Evolutionary conservation across 2,797 vertebrate genomes (phyloP).

Genomic region (Australoheros facetus): DNA sequence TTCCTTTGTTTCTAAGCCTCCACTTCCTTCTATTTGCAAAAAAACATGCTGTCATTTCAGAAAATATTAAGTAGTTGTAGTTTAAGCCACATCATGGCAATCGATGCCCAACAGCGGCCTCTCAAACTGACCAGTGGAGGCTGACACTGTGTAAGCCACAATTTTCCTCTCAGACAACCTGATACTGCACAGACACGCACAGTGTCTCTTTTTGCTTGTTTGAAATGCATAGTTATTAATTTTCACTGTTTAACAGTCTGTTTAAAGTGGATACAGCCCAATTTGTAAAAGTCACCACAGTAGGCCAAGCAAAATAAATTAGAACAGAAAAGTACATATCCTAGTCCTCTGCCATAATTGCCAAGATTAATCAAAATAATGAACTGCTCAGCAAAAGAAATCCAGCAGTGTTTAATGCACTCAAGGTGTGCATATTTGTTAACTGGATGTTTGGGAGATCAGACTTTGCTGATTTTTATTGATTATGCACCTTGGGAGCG

Average conservation of each 20-base stretch:
- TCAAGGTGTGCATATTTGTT: constrained; percentile 54
- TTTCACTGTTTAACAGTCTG: constrained; percentile 63
- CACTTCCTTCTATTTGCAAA: constrained; percentile 25
- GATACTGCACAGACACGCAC: constrained; percentile 44
- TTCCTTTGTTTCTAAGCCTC: constrained; percentile 27
- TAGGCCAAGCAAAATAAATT: constrained; percentile 70
- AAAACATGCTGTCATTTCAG: not conserved
- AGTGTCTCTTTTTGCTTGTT: constrained; percentile 46
- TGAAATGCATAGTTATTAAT: constrained; percentile 62
- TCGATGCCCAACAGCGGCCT: constrained; percentile 28
- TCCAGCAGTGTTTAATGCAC: constrained; percentile 48
- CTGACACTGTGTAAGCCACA: constrained; percentile 37
- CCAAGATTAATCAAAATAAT: constrained; percentile 69
- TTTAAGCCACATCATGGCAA: constrained; percentile 32
- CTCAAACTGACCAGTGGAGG: constrained; percentile 15
- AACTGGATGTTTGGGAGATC: constrained; percentile 35
- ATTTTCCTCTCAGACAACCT: constrained; percentile 43
- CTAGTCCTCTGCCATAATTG: constrained; percentile 48
- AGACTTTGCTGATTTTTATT: constrained; percentile 21
- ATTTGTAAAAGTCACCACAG: constrained; percentile 58
- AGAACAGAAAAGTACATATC: constrained; percentile 45
- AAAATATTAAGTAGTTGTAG: constrained; percentile 23
- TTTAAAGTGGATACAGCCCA: constrained; percentile 60
- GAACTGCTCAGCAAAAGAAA: constrained; percentile 37
- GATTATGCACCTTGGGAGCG: constrained; percentile 30